A percentile compares a stretch with the other conserved stretches of the same genome.
These are phyloP conservation scores for Carassius carassius DNA, from an alignment of 2,113 vertebrate species.

Conservation along the genomic window DNA sequence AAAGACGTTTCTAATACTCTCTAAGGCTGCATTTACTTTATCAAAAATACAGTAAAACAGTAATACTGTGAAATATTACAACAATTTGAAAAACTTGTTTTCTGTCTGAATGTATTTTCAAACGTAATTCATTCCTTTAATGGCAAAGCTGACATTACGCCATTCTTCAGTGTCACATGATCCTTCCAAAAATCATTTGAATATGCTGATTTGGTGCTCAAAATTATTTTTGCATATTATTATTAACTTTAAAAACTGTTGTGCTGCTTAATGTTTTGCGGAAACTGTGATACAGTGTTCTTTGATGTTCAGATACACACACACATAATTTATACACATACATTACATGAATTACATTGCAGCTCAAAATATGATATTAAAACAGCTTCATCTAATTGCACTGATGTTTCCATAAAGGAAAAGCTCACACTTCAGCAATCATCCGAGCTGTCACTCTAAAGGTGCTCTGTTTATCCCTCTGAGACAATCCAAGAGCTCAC, in stretches of 20 bases:
- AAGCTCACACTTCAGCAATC: not conserved
- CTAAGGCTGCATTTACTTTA: not conserved
- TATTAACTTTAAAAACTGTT: too few species aligned
- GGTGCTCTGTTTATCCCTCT: conserved; percentile 48
- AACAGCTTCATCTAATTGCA: not conserved
- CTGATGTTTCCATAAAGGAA: not conserved
- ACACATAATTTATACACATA: not conserved
- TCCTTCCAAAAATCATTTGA: not conserved
- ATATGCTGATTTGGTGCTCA: not conserved
- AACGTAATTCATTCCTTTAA: not conserved
- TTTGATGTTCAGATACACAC: not conserved
- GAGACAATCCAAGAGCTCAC: conserved; percentile 64
- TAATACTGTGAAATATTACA: not conserved
- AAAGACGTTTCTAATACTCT: not conserved
- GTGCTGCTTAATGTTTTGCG: not conserved
- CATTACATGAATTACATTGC: not conserved
- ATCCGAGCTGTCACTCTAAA: conserved; percentile 38
- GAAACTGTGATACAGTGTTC: not conserved
- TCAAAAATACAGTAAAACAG: not conserved
- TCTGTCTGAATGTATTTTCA: not conserved
- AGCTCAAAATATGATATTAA: not conserved
- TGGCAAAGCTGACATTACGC: not conserved
- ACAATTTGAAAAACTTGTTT: not conserved
- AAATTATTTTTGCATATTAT: not conserved
- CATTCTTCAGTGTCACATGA: not conserved